Base-by-base conservation (phyloP, 2,888 invertebrate species). In the Lacanobia wlatinum region DNA sequence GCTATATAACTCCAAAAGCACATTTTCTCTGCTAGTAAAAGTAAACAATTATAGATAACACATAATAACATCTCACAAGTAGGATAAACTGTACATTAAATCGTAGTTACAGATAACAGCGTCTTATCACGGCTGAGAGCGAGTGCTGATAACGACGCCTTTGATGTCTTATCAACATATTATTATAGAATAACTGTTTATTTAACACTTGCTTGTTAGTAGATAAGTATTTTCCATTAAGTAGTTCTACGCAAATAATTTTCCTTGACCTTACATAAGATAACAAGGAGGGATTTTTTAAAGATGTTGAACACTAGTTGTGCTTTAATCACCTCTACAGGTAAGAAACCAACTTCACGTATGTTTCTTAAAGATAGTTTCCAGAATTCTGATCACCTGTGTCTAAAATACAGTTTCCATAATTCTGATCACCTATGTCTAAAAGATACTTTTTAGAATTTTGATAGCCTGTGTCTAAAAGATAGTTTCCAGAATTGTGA, bases 81-180 rank as follows among this genome's bases (percentile, higher is more conserved):
- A 75, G 74, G 76, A 75, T 78, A 74, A 77, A 62, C 66, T 65
- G 65, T 52, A 63, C 78, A 84, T 87, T 88, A 88, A 76, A 85
- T 72, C 48, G 46, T 74, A 79, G 80, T 88, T 88, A 84, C 6
- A 56, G 78, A 80, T 80, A 78, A 70, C 12, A n/a, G 55, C 66
- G 59, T 61, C 83, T 73, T 84, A 74, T 82, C 63, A 53, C 23
- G 14, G 58, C 53, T 46, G 55, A 52, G 28, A 75, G 55, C 46
- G 16, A 72, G 50, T 65, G 56, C 38, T 65, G 78, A 72, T 77
- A 68, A 63, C 8, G 16, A 28, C 46, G 66, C 10, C 53, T 77
- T 66, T 72, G 14, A 67, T 40, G 61, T 53, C 16, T 68, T 72
- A 80, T 65, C 76, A 40, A 18, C 21, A 14, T 21, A n/a, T 46